Percentiles rank a stretch among this genome's conserved stretches.
Evolutionary conservation across 2,888 invertebrate genomes (phyloP).

Genomic region (Bhutanitis thaidina): DNA sequence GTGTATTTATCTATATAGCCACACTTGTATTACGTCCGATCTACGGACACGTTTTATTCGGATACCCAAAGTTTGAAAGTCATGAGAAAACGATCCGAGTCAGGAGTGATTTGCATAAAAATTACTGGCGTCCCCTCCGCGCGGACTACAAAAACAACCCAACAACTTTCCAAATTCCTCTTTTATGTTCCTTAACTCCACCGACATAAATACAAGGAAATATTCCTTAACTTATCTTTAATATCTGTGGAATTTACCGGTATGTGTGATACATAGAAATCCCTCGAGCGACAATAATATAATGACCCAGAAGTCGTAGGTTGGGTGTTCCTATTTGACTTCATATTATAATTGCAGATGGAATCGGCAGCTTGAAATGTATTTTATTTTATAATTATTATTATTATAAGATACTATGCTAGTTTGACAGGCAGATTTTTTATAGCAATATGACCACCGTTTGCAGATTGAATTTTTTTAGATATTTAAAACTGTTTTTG

Average conservation of each 20-base stretch:
- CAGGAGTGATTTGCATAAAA: slow-evolving; percentile 64
- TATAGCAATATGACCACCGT: too few species aligned
- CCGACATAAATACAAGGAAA: background rate
- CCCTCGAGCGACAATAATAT: too few species aligned
- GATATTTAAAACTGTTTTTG: too few species aligned
- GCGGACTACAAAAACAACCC: slow-evolving; percentile 40
- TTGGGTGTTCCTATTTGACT: too few species aligned
- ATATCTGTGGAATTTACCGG: slow-evolving; percentile 2
- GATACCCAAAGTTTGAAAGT: slow-evolving; percentile 16
- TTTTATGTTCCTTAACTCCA: slow-evolving; percentile 14
- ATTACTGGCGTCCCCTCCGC: slow-evolving; percentile 42
- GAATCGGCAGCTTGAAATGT: too few species aligned
- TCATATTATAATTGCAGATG: too few species aligned
- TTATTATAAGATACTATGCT: too few species aligned
- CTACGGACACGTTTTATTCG: slow-evolving; percentile 23
- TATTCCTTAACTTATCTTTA: slow-evolving; percentile 9
- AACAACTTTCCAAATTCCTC: slow-evolving; percentile 62
- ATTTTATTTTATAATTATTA: too few species aligned
- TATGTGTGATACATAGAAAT: background rate
- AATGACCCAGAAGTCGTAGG: too few species aligned
- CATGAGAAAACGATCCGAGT: slow-evolving; percentile 33
- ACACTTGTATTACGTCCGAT: slow-evolving; percentile 23
- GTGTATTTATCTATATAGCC: background rate
- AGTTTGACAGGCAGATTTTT: too few species aligned
- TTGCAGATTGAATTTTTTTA: too few species aligned